Evolutionary conservation across 2,113 vertebrate species (phyloP).

Genomic region (Pachypanchax playfairii): DNA sequence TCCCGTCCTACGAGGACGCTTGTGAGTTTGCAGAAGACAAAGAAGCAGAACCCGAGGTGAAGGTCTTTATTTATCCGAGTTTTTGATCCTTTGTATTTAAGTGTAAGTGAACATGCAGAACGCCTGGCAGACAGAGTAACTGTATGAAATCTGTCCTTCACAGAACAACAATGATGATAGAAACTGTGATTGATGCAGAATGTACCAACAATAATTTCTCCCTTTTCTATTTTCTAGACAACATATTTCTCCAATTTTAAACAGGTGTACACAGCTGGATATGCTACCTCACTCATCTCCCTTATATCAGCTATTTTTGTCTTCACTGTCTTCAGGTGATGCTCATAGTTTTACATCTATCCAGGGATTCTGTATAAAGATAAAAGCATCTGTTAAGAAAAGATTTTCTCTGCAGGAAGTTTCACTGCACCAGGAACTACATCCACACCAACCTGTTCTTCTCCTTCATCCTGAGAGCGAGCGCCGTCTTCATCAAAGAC

Average conservation of each 20-base stretch:
- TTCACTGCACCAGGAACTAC: conserved; percentile 90
- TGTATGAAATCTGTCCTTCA: too few relatives aligned
- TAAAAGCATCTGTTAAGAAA: neutral
- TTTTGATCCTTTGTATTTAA: too few relatives aligned
- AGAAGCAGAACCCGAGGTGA: conserved; percentile 55
- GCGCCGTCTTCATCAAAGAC: conserved; percentile 85
- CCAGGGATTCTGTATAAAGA: neutral
- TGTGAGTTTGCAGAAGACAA: conserved; percentile 52
- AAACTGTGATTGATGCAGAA: neutral
- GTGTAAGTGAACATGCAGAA: too few relatives aligned
- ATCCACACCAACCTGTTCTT: conserved; percentile 90
- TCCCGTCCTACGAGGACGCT: conserved; percentile 63
- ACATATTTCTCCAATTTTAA: conserved; percentile 76
- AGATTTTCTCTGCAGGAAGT: conserved; percentile 76
- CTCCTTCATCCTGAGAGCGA: conserved; percentile 86
- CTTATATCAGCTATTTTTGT: conserved; percentile 79
- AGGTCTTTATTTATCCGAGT: too few relatives aligned
- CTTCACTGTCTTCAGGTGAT: conserved; percentile 80
- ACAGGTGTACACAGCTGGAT: conserved; percentile 79
- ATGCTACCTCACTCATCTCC: conserved; percentile 80
- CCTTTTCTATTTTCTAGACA: conserved; percentile 55
- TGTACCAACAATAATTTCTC: neutral
- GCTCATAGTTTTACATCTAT: neutral
- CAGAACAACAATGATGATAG: too few relatives aligned
- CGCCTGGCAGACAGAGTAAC: too few relatives aligned